Percentiles rank a stretch among this genome's conserved stretches.
These are phyloP conservation scores for Brachionus paranguensis DNA, from an alignment of 1,140 invertebrate genomes.

Conservation along the genomic window DNA sequence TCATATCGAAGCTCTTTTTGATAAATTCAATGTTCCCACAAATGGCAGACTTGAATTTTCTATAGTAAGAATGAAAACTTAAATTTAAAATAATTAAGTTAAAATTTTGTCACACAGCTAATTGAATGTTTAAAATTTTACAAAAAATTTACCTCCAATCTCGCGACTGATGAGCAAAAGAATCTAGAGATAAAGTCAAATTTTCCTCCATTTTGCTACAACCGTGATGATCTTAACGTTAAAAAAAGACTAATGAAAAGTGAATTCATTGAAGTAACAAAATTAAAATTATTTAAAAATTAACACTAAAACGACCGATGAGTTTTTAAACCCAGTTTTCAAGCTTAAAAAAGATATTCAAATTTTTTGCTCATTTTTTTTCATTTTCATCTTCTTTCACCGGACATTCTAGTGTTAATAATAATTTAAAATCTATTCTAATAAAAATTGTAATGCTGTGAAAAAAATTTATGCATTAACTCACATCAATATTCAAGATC, in stretches of 20 bases:
- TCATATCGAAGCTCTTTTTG: conserved; percentile 47
- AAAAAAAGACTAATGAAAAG: neutral
- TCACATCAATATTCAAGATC: too few relatives aligned
- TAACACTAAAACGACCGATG: too few relatives aligned
- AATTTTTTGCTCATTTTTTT: too few relatives aligned
- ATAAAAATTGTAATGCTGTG: too few relatives aligned
- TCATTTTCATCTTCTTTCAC: too few relatives aligned
- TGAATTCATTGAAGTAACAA: neutral
- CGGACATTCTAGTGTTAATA: too few relatives aligned
- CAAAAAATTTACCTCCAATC: neutral
- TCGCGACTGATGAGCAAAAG: neutral
- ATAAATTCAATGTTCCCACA: conserved; percentile 46
- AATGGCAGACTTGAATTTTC: conserved; percentile 49
- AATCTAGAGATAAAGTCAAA: neutral
- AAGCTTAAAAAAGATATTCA: too few relatives aligned
- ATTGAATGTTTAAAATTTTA: conserved; percentile 11
- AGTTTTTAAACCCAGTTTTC: too few relatives aligned
- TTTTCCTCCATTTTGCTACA: conserved; percentile 5
- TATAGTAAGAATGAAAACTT: conserved; percentile 44
- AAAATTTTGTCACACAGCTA: neutral
- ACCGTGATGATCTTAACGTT: neutral
- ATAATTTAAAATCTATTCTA: too few relatives aligned
- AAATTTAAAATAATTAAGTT: neutral
- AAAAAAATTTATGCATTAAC: too few relatives aligned
- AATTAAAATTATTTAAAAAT: neutral